phyloP scores from a whole-genome alignment of 2,113 vertebrate species.

The Tyrannus savana region DNA sequence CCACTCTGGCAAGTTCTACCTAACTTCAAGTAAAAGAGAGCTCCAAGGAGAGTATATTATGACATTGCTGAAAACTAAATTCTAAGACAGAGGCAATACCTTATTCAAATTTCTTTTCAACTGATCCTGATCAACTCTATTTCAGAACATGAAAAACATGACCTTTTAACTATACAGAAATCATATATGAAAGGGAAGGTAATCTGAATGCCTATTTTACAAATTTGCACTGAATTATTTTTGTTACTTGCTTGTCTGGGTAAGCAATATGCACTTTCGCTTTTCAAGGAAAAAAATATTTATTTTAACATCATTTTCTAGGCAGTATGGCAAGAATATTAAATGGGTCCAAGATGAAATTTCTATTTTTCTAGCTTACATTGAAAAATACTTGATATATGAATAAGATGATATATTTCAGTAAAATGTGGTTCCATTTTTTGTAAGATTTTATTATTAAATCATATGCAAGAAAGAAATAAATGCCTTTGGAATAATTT shows the following conservation, averaged over 20 bases:
- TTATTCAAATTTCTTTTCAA: not conserved
- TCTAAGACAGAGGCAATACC: not conserved
- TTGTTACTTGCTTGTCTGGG: not conserved
- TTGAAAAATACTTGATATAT: not conserved
- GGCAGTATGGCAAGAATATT: not conserved
- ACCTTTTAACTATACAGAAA: not conserved
- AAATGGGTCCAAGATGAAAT: not conserved
- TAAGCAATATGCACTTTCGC: not conserved
- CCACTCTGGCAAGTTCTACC: not conserved
- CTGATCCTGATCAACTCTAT: not conserved
- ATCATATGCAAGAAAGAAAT: not conserved
- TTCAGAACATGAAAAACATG: not conserved
- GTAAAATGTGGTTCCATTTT: not conserved
- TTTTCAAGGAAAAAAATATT: not conserved
- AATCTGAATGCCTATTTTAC: not conserved
- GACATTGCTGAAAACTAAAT: not conserved
- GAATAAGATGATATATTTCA: not conserved
- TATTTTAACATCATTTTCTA: not conserved
- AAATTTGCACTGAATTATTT: slow-evolving; percentile 7
- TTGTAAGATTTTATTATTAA: not conserved
- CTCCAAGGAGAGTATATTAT: not conserved
- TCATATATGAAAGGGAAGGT: not conserved
- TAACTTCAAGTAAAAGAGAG: not conserved
- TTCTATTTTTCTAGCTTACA: slow-evolving; percentile 32
- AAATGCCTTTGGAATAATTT: not conserved